Evolutionary conservation across 2,888 invertebrate species (phyloP).

Genomic region (Agrochola lychnidis): DNA sequence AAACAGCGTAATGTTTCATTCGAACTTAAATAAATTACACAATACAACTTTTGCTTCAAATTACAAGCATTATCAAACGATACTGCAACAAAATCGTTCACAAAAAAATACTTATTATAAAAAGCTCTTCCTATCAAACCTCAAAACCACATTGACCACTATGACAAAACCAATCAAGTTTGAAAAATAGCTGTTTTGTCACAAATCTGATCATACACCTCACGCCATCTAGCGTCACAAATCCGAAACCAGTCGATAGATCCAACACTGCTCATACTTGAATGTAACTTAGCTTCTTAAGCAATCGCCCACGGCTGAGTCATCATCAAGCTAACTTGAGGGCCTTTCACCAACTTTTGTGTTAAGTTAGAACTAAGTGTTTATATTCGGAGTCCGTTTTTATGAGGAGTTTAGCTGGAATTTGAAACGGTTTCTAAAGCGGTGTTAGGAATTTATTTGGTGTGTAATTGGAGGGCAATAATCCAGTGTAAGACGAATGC

Average conservation of each 20-base stretch:
- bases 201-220: slow-evolving; percentile 5
- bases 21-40: neutral
- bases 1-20: neutral
- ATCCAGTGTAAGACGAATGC: neutral
- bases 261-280: slow-evolving; percentile 32
- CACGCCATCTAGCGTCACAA: slow-evolving; percentile 46
- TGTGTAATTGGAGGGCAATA: neutral
- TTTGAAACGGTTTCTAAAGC: slow-evolving; percentile 10
- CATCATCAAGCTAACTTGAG: slow-evolving; percentile 51
- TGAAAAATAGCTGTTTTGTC: slow-evolving; percentile 1
- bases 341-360: slow-evolving; percentile 64
- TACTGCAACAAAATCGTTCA: neutral
- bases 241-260: slow-evolving; percentile 36
- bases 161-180: neutral
- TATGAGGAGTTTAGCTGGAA: slow-evolving; percentile 29
- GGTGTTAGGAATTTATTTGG: neutral
- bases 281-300: slow-evolving; percentile 54
- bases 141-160: neutral
- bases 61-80: neutral
- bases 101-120: neutral
- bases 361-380: slow-evolving; percentile 48
- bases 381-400: slow-evolving; percentile 39
- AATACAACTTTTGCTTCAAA: neutral
- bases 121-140: neutral
- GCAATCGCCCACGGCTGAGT: slow-evolving; percentile 64